Base-by-base conservation (phyloP, 2,888 invertebrate species). In the Trypoxylon attenuatum region DNA sequence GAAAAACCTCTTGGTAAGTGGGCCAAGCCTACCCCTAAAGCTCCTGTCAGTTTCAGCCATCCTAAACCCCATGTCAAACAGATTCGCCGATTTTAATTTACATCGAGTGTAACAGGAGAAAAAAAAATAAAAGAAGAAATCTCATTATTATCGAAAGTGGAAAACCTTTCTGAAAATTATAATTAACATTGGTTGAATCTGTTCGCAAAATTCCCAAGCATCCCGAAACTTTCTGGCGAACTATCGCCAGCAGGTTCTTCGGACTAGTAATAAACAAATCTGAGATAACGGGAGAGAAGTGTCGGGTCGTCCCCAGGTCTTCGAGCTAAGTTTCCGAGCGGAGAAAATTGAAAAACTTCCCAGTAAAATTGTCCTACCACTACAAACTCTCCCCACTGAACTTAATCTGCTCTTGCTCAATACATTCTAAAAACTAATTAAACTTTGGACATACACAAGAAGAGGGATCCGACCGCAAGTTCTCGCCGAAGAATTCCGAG, bases 331-430 rank as follows among this genome's bases (percentile, higher is more conserved):
- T 72, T 61, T 38, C 68, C 70, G 79, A 78, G 75, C 75, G 69
- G 73, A 71, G 82, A 80, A 87, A 86, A 87, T 87, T 87, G 87
- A 86, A 87, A 87, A 87, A 87, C 86, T 87, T 87, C 79, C 70
- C 55, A 69, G 69, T 78, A 81, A 84, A 85, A 86, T 84, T 84
- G 86, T 84, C 79, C 76, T 78, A 72, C 75, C 74, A 69, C 77
- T 81, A 69, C 69, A 69, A 80, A 80, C 81, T 74, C 67, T 13
- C 3, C 33, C 13, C 71, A 60, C 75, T 68, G 76, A 84, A 85
- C 82, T 85, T 82, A 70, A 71, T 69, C 64, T 54, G 60, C 29
- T 33, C 67, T 56, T 45, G 71, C 62, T 75, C 78, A 69, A 75
- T 77, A 77, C 78, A 74, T 82, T 84, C 84, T 80, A 82, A 85